These are phyloP conservation scores for Manis crassicaudata DNA, from an alignment of 2,797 vertebrate species.

Conservation along the genomic window DNA sequence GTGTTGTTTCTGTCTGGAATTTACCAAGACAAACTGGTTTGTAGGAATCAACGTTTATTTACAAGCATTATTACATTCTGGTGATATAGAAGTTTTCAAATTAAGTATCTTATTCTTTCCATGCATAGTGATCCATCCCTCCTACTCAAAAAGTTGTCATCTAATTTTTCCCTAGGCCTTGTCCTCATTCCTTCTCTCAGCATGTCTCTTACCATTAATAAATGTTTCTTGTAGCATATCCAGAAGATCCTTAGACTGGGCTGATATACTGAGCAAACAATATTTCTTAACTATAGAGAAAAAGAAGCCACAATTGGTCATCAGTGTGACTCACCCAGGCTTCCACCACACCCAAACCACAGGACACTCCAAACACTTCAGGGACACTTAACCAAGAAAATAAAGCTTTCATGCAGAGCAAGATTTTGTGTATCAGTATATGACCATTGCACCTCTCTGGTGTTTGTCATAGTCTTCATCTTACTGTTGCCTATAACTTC, in stretches of 20 bases:
- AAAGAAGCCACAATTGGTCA: slow-evolving; percentile 62
- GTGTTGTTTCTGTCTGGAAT: slow-evolving; percentile 40
- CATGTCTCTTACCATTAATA: neutral
- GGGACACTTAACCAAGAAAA: slow-evolving; percentile 40
- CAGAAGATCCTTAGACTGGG: neutral
- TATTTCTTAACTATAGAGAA: slow-evolving; percentile 27
- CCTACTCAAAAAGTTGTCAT: neutral
- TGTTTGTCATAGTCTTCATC: neutral
- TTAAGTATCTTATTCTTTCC: neutral
- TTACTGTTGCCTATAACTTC: neutral
- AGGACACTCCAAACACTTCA: neutral
- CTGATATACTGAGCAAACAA: slow-evolving; percentile 29
- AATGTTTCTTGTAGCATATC: neutral
- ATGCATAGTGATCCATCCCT: neutral
- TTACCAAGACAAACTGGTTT: neutral
- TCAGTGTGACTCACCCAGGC: slow-evolving; percentile 62
- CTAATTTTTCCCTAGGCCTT: neutral
- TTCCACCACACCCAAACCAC: slow-evolving; percentile 75
- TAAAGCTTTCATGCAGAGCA: neutral
- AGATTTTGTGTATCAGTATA: neutral
- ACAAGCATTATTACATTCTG: neutral
- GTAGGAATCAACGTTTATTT: neutral
- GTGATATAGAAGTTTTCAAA: slow-evolving; percentile 15
- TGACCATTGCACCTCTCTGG: neutral
- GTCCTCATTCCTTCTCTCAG: slow-evolving; percentile 9